These are phyloP conservation scores for Paratrypauchen microcephalus DNA, from an alignment of 2,797 vertebrate genomes.

Conservation along the genomic window DNA sequence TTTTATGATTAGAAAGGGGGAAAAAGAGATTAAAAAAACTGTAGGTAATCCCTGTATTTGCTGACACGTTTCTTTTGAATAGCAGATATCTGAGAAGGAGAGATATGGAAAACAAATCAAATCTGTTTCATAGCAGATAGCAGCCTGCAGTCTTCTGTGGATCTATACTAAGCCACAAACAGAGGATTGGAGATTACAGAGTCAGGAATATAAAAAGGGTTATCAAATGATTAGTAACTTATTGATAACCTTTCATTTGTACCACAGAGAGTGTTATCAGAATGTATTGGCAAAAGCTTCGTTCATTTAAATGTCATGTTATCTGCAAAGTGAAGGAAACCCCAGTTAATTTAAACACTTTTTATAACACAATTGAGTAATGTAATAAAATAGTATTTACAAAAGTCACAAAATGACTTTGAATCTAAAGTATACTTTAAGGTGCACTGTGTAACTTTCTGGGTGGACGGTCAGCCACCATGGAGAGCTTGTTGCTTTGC, in stretches of 20 bases:
- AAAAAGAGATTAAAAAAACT: neutral
- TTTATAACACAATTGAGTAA: neutral
- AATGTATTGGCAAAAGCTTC: neutral
- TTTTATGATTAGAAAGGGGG: slow-evolving; percentile 57
- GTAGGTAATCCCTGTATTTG: slow-evolving; percentile 62
- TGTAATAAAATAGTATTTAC: neutral
- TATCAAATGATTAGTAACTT: slow-evolving; percentile 43
- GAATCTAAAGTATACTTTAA: too few relatives aligned
- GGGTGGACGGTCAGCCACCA: too few relatives aligned
- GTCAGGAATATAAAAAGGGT: slow-evolving; percentile 30
- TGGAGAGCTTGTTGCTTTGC: too few relatives aligned
- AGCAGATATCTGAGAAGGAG: slow-evolving; percentile 56
- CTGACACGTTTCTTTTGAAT: slow-evolving; percentile 70
- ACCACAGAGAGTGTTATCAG: neutral
- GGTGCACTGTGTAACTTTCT: too few relatives aligned
- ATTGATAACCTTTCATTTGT: slow-evolving; percentile 43
- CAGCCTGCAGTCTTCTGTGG: slow-evolving; percentile 42
- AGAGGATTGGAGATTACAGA: slow-evolving; percentile 56
- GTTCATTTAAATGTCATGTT: neutral
- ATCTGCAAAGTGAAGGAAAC: neutral
- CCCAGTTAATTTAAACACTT: neutral
- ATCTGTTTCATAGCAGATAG: slow-evolving; percentile 69
- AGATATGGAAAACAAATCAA: slow-evolving; percentile 68
- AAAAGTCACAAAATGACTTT: too few relatives aligned
- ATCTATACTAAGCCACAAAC: slow-evolving; percentile 58